Evolutionary conservation across 1,140 invertebrate genomes (phyloP).

Genomic region (Drosophila setifemur): DNA sequence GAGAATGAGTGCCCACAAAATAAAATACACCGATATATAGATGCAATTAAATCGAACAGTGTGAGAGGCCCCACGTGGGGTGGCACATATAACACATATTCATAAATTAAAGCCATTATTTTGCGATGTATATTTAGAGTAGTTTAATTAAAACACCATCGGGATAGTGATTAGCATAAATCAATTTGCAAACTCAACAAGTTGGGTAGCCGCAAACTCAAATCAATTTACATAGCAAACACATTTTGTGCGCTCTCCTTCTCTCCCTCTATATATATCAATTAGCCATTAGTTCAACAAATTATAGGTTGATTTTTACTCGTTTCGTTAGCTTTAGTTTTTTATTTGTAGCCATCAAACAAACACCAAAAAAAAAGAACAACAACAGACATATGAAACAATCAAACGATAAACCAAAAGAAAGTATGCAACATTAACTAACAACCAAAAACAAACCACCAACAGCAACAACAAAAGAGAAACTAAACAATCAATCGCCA

Average conservation of each 20-base stretch:
- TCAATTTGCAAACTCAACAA: conserved; percentile 61
- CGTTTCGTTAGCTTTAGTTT: conserved; percentile 36
- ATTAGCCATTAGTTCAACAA: conserved; percentile 38
- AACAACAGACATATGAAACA: conserved; percentile 65
- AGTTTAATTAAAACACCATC: conserved; percentile 55
- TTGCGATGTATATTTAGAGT: conserved; percentile 28
- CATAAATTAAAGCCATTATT: conserved; percentile 50
- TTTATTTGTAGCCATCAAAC: conserved; percentile 68
- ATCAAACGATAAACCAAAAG: conserved; percentile 73
- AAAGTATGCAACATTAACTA: conserved; percentile 80
- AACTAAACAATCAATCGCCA: conserved; percentile 50
- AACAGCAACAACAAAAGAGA: conserved; percentile 35
- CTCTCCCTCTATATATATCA: conserved; percentile 6
- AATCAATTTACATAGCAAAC: conserved; percentile 20
- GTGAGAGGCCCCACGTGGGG: background rate
- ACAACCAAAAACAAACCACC: conserved; percentile 75
- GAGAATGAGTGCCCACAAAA: conserved; percentile 34
- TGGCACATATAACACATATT: background rate
- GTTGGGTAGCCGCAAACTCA: conserved; percentile 37
- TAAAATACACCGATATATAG: background rate
- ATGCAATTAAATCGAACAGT: background rate
- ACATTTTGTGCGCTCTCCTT: conserved; percentile 51
- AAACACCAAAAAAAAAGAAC: conserved; percentile 37
- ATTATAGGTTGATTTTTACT: conserved; percentile 32
- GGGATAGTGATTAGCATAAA: conserved; percentile 60